These are phyloP conservation scores for Spea bombifrons DNA, from an alignment of 2,113 vertebrate genomes.

Conservation along the genomic window DNA sequence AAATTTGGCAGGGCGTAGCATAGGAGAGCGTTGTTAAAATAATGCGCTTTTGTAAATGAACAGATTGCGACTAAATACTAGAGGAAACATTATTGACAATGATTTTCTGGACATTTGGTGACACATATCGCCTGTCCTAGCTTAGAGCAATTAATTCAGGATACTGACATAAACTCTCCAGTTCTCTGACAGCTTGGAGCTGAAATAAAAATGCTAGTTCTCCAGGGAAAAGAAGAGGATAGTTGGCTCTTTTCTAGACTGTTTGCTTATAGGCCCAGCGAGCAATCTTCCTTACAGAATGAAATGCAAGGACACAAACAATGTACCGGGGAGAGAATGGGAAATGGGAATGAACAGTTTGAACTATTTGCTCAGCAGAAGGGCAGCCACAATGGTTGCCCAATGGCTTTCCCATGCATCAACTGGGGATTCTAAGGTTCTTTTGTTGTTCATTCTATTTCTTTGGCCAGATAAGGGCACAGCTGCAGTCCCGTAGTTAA, in stretches of 20 bases:
- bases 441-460: slow-evolving; percentile 90
- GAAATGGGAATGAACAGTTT: slow-evolving; percentile 99
- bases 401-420: slow-evolving; percentile 98
- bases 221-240: slow-evolving; percentile 98
- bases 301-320: slow-evolving; percentile 99
- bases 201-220: slow-evolving; percentile 99
- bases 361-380: slow-evolving; percentile 99
- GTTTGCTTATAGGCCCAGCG: slow-evolving; percentile 99
- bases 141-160: slow-evolving; percentile 99
- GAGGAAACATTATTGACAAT: slow-evolving; percentile 76
- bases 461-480: slow-evolving; percentile 88
- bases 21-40: slow-evolving; percentile 45
- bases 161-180: slow-evolving; percentile 99
- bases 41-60: slow-evolving; percentile 52
- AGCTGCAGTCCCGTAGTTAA: slow-evolving; percentile 75
- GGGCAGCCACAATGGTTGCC: slow-evolving; percentile 94
- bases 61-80: slow-evolving; percentile 56
- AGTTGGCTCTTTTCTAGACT: slow-evolving; percentile 99
- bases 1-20: slow-evolving; percentile 44
- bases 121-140: slow-evolving; percentile 80
- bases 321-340: slow-evolving; percentile 98
- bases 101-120: slow-evolving; percentile 96
- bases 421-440: slow-evolving; percentile 83
- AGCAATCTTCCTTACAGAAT: slow-evolving; percentile 99
- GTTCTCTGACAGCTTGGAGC: slow-evolving; percentile 99